Base-by-base conservation (phyloP, 2,888 invertebrate species). In the Linyphia triangularis region DNA sequence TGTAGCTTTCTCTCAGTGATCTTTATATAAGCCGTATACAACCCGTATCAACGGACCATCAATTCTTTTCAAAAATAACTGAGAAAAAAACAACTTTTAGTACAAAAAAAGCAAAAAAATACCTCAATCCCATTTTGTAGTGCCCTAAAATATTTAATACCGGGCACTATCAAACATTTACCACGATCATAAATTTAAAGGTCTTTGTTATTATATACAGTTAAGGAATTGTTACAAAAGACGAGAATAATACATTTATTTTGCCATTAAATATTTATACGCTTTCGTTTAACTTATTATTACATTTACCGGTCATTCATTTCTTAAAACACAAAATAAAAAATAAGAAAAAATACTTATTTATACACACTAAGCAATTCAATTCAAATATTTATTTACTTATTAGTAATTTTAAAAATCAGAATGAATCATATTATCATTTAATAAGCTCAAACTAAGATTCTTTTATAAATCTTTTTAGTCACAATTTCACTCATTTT, bases 91-190 rank as follows among this genome's bases (percentile, higher is more conserved):
- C n/a, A n/a, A n/a, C n/a, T n/a, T n/a, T n/a, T n/a, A n/a, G n/a
- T n/a, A n/a, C n/a, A n/a, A n/a, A n/a, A n/a, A n/a, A n/a, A n/a
- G n/a, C n/a, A n/a, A n/a, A n/a, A n/a, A n/a, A n/a, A n/a, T n/a
- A n/a, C n/a, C n/a, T n/a, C n/a, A n/a, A n/a, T n/a, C n/a, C n/a
- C n/a, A 73, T 19, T 57, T 73, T 73, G 57, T 51, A n/a, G 43
- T 57, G 26, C 10, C 65, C 43, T 43, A 51, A 19, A 63, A n/a
- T 67, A 33, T 67, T 63, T 65, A 67, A 65, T 67, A 51, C 65
- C 65, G 10, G 51, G 22, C 79, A 6, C 13, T 43, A 67, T 67
- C 67, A 79, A 79, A 79, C 28, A 79, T 67, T 43, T 51, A 51
- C 13, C 16, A 37, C n/a, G 28, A 30, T 30, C 26, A 37, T 75